Base-by-base conservation (phyloP, 2,888 invertebrate genomes). In the Oscheius onirici region DNA sequence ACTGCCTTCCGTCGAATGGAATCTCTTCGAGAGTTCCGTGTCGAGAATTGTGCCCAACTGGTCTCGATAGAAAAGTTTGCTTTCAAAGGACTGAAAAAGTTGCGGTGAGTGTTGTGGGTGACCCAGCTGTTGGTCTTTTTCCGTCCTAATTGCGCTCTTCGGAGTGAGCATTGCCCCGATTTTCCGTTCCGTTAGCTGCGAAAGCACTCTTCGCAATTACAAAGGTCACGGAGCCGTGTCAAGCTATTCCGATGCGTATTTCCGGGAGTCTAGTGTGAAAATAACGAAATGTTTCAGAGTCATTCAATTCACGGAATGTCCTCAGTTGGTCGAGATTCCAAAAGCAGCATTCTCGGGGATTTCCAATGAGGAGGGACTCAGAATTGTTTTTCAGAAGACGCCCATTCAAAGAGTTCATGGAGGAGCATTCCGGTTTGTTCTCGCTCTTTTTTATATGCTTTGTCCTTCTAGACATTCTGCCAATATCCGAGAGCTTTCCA, bases 1-100 rank as follows among this genome's bases (percentile, higher is more conserved):
- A 74, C 74, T 13, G 70, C 77, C 43, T 79, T 79, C 52, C 76
- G 77, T 20, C 74, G 73, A 57, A 76, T 77, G 74, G 77, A 76
- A 8, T 73, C 74, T 11, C 52, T 79, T 11, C 34, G 28, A 1
- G 58, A 68, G 15, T 57, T 79, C 15, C 73, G 74, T n/a, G 70
- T 79, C 20, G 79, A 77, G 41, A 58, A 72, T 43, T 75, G 76
- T 60, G 55, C 60, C 8, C 70, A 72, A 46, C 46, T 79, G 51
- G 65, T 67, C 20, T 73, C 69, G 0, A 72, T 79, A 22, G 79
- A 79, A 54, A 79, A 79, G 46, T 69, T 79, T 58, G 77, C 79
- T 3, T 79, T 79, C 52, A 79, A 77, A 26, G 76, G 75, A 26
- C 24, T 79, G 57, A 68, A 66, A 34, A 75, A 73, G 43, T 49